A percentile compares a stretch with the other conserved stretches of the same genome.
Evolutionary conservation across 2,113 vertebrate species (phyloP).

Genomic region (Verasper variegatus): DNA sequence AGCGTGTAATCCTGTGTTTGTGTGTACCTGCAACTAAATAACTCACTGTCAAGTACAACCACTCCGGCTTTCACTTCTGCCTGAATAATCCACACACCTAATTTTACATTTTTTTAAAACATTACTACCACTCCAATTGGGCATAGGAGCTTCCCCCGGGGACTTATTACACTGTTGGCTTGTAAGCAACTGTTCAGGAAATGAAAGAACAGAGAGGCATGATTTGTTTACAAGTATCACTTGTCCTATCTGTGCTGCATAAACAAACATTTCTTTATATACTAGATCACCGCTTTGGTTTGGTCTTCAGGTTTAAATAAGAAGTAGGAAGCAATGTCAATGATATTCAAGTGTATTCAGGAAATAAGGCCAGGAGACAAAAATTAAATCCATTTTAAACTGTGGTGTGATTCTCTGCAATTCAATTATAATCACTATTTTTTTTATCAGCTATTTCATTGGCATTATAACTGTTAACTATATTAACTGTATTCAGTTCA

Average conservation of each 20-base stretch:
- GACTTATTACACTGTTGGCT: conserved; percentile 70
- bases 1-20: conserved; percentile 80
- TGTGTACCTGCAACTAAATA: conserved; percentile 80
- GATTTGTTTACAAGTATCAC: conserved; percentile 69
- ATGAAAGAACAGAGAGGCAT: conserved; percentile 60
- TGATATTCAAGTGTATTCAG: conserved; percentile 1
- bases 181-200: conserved; percentile 65
- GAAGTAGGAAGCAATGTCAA: not conserved
- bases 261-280: conserved; percentile 45
- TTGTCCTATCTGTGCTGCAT: conserved; percentile 47
- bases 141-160: conserved; percentile 46
- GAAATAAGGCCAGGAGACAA: not conserved
- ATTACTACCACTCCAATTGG: conserved; percentile 53
- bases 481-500: conserved; percentile 1
- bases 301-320: conserved; percentile 23
- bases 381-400: not conserved
- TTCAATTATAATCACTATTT: not conserved
- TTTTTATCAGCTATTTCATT: not conserved
- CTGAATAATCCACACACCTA: conserved; percentile 73
- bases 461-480: not conserved
- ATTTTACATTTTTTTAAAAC: conserved; percentile 62
- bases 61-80: conserved; percentile 66
- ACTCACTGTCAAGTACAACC: conserved; percentile 80
- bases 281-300: conserved; percentile 23
- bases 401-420: not conserved